Conservation (phyloP, 2,113 vertebrate species). For the Mormyrus iriodes region DNA sequence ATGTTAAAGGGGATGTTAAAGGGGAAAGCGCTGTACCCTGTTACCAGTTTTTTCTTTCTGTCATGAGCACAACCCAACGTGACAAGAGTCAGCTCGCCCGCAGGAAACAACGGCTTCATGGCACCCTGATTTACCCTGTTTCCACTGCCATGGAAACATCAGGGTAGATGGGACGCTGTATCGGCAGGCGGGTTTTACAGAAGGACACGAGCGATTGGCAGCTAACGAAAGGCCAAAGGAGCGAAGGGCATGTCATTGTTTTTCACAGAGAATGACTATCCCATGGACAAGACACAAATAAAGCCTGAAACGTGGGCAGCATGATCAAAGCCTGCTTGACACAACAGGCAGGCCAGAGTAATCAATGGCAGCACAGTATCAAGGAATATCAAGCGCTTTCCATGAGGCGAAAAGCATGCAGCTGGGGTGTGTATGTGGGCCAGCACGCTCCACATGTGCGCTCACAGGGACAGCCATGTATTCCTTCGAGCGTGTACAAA, state of each 20-base stretch:
- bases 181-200: background rate
- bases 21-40: background rate
- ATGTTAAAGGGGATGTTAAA: background rate
- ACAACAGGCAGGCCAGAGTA: background rate
- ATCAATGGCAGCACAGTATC: constrained; percentile 26
- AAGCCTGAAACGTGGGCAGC: background rate
- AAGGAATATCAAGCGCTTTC: constrained; percentile 19
- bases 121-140: constrained; percentile 4
- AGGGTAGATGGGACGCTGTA: background rate
- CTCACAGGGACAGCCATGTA: background rate
- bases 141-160: background rate
- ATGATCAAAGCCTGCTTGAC: constrained; percentile 13
- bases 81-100: background rate
- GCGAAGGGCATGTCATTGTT: constrained; percentile 11
- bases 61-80: background rate
- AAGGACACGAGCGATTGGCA: background rate
- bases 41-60: background rate
- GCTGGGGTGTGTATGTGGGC: background rate
- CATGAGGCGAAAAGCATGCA: background rate
- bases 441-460: background rate
- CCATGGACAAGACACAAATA: background rate
- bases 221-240: constrained; percentile 25
- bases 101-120: background rate
- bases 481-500: background rate
- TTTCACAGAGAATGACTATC: background rate